Evolutionary conservation across 2,888 invertebrate species (phyloP), one percentile per base, ranked within the genome.

Genomic region (Tetrapedia diversipes): DNA sequence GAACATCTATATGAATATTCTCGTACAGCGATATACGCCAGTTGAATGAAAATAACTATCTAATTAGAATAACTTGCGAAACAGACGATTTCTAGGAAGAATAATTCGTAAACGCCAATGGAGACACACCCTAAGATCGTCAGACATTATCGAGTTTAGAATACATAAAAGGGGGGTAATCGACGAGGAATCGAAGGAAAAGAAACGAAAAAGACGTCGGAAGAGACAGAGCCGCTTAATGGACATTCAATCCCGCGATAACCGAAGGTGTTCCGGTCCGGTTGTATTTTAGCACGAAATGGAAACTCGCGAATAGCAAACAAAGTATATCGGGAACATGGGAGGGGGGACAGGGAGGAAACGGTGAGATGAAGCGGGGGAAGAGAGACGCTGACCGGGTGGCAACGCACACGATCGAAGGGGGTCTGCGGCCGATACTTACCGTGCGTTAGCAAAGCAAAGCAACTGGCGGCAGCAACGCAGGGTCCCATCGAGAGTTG

Each of bases 231-330:
- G 69, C 27, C 2, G 22, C 34, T 77, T 80, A 77, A 78, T 81
- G 80, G 78, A 78, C 67, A 78, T 79, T 79, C 61, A 57, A 57
- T 57, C 65, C 34, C 39, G 47, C 74, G 82, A 79, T 79, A 74
- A 70, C 37, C 63, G 49, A 65, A 72, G 71, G 77, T 79, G 79
- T 73, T 64, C 72, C n/a, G n/a, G 77, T 64, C 60, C 68, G 75
- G 77, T 73, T 57, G 39, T 34, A 73, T 61, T 73, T 76, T 1
- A 66, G 27, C 41, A 54, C 39, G 41, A 61, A 60, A 60, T 66
- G 66, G 61, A 74, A 74, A 74, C 64, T 54, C 39, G 57, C 27
- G 54, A 43, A 51, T 61, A 49, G 71, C 24, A 39, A 54, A 60
- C n/a, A 41, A 60, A 34, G 72, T 80, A 75, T 81, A 16, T n/a